Percentiles rank a stretch among this genome's conserved stretches.
Conservation (phyloP, 1,140 invertebrate species). For the Penaeus indicus region DNA sequence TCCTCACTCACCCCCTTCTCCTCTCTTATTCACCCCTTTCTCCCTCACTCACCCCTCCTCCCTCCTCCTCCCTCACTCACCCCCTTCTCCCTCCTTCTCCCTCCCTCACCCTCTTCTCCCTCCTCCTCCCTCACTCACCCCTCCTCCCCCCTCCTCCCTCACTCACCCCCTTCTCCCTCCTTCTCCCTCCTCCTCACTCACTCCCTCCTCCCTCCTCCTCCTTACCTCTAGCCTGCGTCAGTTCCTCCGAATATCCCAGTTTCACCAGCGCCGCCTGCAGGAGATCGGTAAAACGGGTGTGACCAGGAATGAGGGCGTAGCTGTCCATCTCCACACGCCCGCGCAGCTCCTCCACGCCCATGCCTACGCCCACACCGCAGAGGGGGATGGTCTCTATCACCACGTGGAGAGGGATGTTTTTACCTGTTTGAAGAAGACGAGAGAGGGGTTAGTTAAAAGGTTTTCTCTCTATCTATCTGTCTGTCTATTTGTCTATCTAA, state of each 20-base stretch:
- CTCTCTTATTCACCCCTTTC: too few species aligned
- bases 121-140: not conserved
- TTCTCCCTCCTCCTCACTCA: not conserved
- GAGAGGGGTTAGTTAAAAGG: not conserved
- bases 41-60: not conserved
- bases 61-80: not conserved
- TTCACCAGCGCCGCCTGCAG: conserved; percentile 54
- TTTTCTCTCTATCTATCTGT: too few species aligned
- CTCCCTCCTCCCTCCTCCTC: not conserved
- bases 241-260: conserved; percentile 41
- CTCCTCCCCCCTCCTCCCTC: not conserved
- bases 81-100: not conserved
- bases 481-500: too few species aligned
- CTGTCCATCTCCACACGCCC: conserved; percentile 49
- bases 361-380: conserved; percentile 43
- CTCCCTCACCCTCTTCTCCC: not conserved
- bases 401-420: conserved; percentile 54
- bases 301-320: conserved; percentile 54
- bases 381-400: conserved; percentile 45
- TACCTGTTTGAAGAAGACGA: not conserved
- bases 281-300: conserved; percentile 56
- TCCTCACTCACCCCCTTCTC: too few species aligned
- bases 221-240: conserved; percentile 47
- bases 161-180: not conserved
- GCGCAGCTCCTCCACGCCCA: conserved; percentile 46